Conservation (phyloP, 2,113 vertebrate genomes). For the rat (Rattus norvegicus) region DNA sequence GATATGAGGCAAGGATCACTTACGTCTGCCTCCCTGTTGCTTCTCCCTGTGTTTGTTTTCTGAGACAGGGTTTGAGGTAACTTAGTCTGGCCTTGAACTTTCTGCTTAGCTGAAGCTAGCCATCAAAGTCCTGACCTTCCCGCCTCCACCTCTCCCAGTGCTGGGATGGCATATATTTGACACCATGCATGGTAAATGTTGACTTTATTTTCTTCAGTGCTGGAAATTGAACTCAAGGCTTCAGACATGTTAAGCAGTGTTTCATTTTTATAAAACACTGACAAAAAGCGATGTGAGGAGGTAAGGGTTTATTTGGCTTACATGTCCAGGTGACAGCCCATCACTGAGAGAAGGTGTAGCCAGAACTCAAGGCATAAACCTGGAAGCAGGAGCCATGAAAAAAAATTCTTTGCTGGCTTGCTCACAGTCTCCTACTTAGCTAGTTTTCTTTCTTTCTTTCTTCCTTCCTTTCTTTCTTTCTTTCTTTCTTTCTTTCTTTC, state of each 20-base stretch:
- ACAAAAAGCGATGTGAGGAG: neutral
- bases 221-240: neutral
- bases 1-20: too few species aligned
- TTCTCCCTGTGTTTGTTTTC: neutral
- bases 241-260: neutral
- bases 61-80: neutral
- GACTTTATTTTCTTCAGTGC: neutral
- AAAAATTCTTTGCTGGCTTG: neutral
- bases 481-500: too few species aligned
- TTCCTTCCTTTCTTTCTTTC: too few species aligned
- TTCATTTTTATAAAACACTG: neutral
- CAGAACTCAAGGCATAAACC: neutral
- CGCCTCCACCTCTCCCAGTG: too few species aligned
- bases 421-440: neutral
- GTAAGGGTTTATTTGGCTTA: neutral
- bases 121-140: neutral
- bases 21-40: too few species aligned
- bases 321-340: neutral
- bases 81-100: neutral
- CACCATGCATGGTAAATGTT: neutral
- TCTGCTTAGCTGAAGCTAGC: neutral
- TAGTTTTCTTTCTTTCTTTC: too few species aligned
- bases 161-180: neutral
- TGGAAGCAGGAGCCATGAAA: neutral
- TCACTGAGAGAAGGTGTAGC: neutral